A percentile compares a stretch with the other conserved stretches of the same genome.
Conservation (phyloP, 1,140 invertebrate genomes). For the Holotrichia oblita region DNA sequence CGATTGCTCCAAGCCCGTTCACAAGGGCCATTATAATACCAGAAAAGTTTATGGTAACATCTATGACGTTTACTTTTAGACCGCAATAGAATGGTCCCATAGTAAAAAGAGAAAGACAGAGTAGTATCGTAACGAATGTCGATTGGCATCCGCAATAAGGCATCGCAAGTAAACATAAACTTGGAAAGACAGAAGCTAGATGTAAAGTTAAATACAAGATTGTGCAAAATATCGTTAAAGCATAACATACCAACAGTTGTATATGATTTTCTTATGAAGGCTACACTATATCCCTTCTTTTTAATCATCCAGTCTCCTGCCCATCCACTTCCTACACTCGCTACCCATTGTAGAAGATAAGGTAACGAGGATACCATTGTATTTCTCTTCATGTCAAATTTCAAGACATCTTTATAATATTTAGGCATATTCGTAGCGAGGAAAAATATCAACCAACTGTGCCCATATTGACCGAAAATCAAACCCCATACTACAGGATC, state of each 20-base stretch:
- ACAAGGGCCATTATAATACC: conserved; percentile 82
- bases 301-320: conserved; percentile 34
- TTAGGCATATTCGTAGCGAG: conserved; percentile 38
- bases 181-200: conserved; percentile 41
- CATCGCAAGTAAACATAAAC: conserved; percentile 15
- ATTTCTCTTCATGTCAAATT: conserved; percentile 39
- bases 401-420: conserved; percentile 41
- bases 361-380: conserved; percentile 23
- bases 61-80: conserved; percentile 80
- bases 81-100: conserved; percentile 79
- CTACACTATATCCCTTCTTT: conserved; percentile 26
- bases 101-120: conserved; percentile 23
- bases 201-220: background rate
- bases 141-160: conserved; percentile 27
- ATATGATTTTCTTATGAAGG: conserved; percentile 38
- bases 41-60: conserved; percentile 82
- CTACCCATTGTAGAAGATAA: conserved; percentile 39
- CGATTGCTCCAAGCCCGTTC: conserved; percentile 81
- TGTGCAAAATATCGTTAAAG: too few species aligned
- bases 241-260: conserved; percentile 39
- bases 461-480: conserved; percentile 33
- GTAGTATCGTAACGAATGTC: background rate
- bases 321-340: conserved; percentile 20
- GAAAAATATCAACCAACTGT: conserved; percentile 29
- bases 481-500: conserved; percentile 34